Base-by-base conservation (phyloP, 1,140 invertebrate genomes). In the Amyelois transitella region DNA sequence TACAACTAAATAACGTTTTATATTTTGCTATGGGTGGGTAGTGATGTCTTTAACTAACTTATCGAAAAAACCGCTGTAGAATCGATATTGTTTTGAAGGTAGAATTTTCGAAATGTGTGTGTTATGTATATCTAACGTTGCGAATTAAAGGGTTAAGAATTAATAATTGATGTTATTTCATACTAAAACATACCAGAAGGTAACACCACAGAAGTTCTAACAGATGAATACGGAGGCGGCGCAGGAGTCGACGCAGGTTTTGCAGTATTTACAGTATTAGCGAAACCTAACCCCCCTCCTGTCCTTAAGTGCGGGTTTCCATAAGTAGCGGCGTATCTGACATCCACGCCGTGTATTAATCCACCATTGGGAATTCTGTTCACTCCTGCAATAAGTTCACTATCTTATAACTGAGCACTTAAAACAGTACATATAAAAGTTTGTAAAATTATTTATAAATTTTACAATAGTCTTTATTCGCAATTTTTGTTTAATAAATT, bases 231-330 rank as follows among this genome's bases (percentile, higher is more conserved):
- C 10, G 92, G 94, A 0, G 94, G 94, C 32, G 93, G 94, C 47
- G 94, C 94, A 17, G 94, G 94, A 24, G 94, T 95, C 1, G 93
- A 92, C 28, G 92, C 92, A 2, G 94, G 93, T 83, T 94, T 94
- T 2, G 94, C 93, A 18, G 93, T 92, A 69, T 93, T 92, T 6
- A 91, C 91, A 38, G 90, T 90, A 66, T 89, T 89, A 52, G 88
- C 81, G 72, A 89, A 89, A 69, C 86, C 88, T 64, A 91, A 44
- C 20, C 73, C 86, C 51, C 71, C 89, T 2, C 88, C 86, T 44
- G 89, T 92, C 75, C 95, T 90, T 57, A 97, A 88, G 80, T 96
- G 96, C 0, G 95, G 95, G 88, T 96, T 96, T 49, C 95, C 96
- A 75, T 97, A 97, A 4, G 94, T 94, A 18, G 96, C 96, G 18